Evolutionary conservation across 2,113 vertebrate species (phyloP), one percentile per base, ranked within the genome.

Genomic region (Psittacula cyanocephala): DNA sequence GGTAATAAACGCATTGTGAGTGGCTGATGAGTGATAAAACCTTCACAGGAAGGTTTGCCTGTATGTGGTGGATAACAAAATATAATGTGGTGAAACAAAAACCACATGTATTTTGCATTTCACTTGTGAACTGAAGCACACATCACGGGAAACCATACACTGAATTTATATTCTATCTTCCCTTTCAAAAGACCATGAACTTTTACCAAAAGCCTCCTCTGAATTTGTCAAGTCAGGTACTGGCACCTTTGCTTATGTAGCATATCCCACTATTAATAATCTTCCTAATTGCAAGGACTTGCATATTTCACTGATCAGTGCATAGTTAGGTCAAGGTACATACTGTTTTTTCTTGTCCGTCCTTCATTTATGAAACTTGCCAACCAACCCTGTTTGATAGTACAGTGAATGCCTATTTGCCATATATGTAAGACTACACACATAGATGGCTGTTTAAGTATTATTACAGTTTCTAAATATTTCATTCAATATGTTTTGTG

Each of bases 1-100:
- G 79, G 50, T 83, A 89, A 86, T 93, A 79, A 94, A 55, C 75
- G 60, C 60, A 53, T 93, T 94, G 82, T 83, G 76, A 93, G 79
- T 77, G 72, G 37, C 79, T 95, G 92, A 88, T 89, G 81, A 95
- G 57, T 1, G 29, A 91, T 94, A 94, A 91, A 95, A 70, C 41
- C 39, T 89, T 76, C 3, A 3, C 81, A 70, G 78, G 27, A 37
- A 84, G 43, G 60, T 81, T 96, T 89, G 20, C 23, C 49, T 91
- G n/a, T 53, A n/a, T 0, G 1, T 43, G 33, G 10, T 53, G n/a
- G 77, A 83, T 65, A 82, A 88, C n/a, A 67, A 70, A 77, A 70
- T 47, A 65, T 74, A 43, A 53, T 19, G 46, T 28, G 12, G 22
- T 78, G 64, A 90, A 86, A 85, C 53, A 69, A 79, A 65, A 43